Evolutionary conservation across 2,888 invertebrate genomes (phyloP), one percentile per base, ranked within the genome.

Genomic region (Lasioglossum vierecki): DNA sequence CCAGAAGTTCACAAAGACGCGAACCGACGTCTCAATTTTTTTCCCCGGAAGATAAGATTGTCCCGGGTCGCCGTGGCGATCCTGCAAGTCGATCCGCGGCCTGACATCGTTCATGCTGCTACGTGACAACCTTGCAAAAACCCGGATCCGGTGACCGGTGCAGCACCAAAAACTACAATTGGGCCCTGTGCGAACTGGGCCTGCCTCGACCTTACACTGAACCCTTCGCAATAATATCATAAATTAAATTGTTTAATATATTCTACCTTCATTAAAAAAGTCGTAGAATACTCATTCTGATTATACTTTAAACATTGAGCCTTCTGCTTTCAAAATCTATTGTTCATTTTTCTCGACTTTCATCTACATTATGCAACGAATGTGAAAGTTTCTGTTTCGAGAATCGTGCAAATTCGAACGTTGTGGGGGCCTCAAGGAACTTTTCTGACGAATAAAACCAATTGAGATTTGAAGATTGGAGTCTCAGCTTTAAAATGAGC

Each of bases 11-110:
- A 92, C 92, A 92, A 93, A 93, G 92, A 92, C 91, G 91, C 90
- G 86, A 90, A 91, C 92, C 91, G 94, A 94, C 93, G 90, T 92
- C 91, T 94, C 94, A 92, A 93, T 94, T 93, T 94, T 94, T 94
- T 93, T 92, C 78, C 85, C 85, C 83, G 89, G 72, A 75, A 92
- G 93, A 93, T 93, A 93, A 93, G 91, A 93, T 93, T 93, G 93
- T 93, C 91, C 91, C 71, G 39, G 86, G 79, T 83, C 82, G 80
- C 74, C 57, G 26, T 75, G 83, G 72, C 80, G 74, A 76, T 60
- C 85, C 82, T 80, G 82, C 76, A 85, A 84, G 84, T 83, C 89
- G 88, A 89, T 89, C 82, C 88, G 46, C 70, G 72, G 53, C 44
- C 79, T 70, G 60, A 30, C 75, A 76, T 84, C 80, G 77, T 80